phyloP scores from a whole-genome alignment of 2,113 vertebrate genomes.

The Trichomycterus rosablanca region DNA sequence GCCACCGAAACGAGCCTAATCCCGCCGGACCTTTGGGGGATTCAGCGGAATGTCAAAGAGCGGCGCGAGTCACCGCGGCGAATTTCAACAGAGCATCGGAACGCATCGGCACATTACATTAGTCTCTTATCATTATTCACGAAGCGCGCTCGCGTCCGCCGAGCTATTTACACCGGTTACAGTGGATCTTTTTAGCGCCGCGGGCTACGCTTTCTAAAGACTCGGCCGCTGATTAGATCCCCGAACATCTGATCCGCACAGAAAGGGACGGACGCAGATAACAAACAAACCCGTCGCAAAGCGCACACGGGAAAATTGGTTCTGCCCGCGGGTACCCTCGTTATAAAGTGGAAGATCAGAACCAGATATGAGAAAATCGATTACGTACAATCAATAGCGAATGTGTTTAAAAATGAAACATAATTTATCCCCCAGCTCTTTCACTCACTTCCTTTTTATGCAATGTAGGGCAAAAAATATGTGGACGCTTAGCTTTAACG shows the following conservation, averaged over 20 bases:
- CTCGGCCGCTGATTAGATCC: constrained; percentile 39
- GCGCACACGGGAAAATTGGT: constrained; percentile 2
- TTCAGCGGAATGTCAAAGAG: constrained; percentile 59
- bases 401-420: no score
- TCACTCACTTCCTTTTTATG: no score
- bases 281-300: constrained; percentile 17
- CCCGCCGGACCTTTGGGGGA: constrained; percentile 18
- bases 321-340: constrained; percentile 3
- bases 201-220: constrained; percentile 14
- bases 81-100: constrained; percentile 51
- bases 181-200: constrained; percentile 47
- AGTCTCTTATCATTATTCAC: constrained; percentile 55
- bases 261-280: background rate
- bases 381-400: no score
- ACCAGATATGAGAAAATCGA: background rate
- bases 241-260: constrained; percentile 24
- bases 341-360: background rate
- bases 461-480: no score
- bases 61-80: constrained; percentile 57
- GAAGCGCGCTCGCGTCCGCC: constrained; percentile 43
- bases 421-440: no score
- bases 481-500: no score
- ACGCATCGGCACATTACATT: constrained; percentile 55
- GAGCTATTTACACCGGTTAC: constrained; percentile 56
- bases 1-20: constrained; percentile 4